Percentiles rank a stretch among this genome's conserved stretches.
These are phyloP conservation scores for Pristionchus mayeri DNA, from an alignment of 2,888 invertebrate species.

Conservation along the genomic window DNA sequence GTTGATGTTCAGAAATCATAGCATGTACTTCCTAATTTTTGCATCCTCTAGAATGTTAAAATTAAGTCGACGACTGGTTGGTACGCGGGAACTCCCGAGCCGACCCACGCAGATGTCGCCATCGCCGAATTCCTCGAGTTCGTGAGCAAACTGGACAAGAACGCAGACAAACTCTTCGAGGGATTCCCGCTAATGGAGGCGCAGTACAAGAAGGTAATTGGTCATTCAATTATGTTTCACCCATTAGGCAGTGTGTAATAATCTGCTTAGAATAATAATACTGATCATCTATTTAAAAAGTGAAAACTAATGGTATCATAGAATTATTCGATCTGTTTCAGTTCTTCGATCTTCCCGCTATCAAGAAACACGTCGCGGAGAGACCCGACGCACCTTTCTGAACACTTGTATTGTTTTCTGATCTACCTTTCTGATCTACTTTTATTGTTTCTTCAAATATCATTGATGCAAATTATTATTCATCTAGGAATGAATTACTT, in stretches of 20 bases:
- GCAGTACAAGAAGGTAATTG: not conserved
- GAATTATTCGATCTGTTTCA: not conserved
- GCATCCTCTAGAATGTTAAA: not conserved
- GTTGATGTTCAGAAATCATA: not conserved
- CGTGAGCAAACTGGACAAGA: not conserved
- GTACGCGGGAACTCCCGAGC: not conserved
- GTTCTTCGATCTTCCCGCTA: constrained; percentile 28
- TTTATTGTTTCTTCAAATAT: too few relatives aligned
- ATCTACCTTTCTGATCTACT: too few relatives aligned
- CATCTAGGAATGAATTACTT: too few relatives aligned
- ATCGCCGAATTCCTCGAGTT: not conserved
- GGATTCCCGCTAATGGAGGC: constrained; percentile 3
- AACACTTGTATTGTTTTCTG: too few relatives aligned
- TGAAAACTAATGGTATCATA: too few relatives aligned
- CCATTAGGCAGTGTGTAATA: not conserved
- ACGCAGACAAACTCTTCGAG: not conserved
- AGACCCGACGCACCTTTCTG: constrained; percentile 39
- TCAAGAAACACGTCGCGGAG: not conserved
- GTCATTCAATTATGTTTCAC: not conserved
- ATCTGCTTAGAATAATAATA: not conserved
- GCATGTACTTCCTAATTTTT: too few relatives aligned
- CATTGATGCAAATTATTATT: too few relatives aligned
- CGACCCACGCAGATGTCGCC: not conserved
- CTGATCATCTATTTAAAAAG: not conserved
- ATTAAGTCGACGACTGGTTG: not conserved